Evolutionary conservation across 2,113 vertebrate species (phyloP).

Genomic region (Bos taurus): DNA sequence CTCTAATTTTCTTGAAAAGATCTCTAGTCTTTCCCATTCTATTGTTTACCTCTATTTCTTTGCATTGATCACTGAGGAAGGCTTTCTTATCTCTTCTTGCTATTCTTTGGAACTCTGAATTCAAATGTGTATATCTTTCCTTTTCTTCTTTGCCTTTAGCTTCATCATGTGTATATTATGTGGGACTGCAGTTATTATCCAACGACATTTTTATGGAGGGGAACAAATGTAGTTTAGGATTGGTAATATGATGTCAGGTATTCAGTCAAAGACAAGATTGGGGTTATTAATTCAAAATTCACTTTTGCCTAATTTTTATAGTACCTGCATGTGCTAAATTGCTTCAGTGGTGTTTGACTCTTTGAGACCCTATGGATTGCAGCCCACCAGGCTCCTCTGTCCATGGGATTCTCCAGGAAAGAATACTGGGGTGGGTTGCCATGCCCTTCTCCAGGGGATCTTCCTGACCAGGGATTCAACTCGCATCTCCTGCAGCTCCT

Average conservation of each 20-base stretch:
- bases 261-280: neutral
- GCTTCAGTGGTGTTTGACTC: neutral
- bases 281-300: neutral
- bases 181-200: neutral
- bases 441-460: neutral
- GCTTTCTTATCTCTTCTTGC: neutral
- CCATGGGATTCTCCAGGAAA: neutral
- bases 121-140: neutral
- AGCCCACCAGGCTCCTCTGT: neutral
- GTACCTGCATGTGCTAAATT: neutral
- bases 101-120: neutral
- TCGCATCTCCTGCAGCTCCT: neutral
- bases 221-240: neutral
- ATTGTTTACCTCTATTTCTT: neutral
- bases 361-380: neutral
- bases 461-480: neutral
- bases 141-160: neutral
- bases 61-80: neutral
- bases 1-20: neutral
- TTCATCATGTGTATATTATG: neutral
- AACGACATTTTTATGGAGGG: neutral
- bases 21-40: neutral
- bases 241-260: neutral
- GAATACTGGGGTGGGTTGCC: neutral
- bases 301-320: neutral